These are phyloP conservation scores for Anguilla anguilla DNA, from an alignment of 2,797 vertebrate genomes.

Conservation along the genomic window DNA sequence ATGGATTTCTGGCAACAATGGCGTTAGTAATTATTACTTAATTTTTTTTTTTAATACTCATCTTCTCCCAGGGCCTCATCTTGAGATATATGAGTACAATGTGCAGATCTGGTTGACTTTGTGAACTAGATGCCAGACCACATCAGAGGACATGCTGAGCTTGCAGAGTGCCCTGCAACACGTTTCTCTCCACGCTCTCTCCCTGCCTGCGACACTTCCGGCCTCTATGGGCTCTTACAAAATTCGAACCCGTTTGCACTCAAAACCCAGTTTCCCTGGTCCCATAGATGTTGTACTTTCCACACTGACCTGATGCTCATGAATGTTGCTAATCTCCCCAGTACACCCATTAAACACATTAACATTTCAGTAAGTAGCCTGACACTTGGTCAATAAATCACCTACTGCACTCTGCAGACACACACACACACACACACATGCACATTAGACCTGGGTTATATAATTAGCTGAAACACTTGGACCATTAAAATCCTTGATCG, in stretches of 20 bases:
- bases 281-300: neutral
- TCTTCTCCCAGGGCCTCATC: slow-evolving; percentile 46
- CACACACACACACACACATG: neutral
- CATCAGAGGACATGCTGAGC: slow-evolving; percentile 82
- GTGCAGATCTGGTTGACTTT: slow-evolving; percentile 79
- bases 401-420: neutral
- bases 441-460: neutral
- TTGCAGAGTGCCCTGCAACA: slow-evolving; percentile 73
- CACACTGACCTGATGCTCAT: neutral
- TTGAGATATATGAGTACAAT: slow-evolving; percentile 75
- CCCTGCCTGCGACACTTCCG: slow-evolving; percentile 26
- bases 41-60: slow-evolving; percentile 25
- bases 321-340: neutral
- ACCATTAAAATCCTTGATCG: neutral
- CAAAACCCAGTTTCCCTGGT: slow-evolving; percentile 2
- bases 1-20: slow-evolving; percentile 29
- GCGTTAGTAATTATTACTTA: slow-evolving; percentile 21
- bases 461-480: neutral
- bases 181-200: slow-evolving; percentile 58
- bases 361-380: neutral
- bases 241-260: slow-evolving; percentile 51
- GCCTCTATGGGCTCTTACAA: slow-evolving; percentile 48
- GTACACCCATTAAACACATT: neutral
- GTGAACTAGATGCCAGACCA: slow-evolving; percentile 89
- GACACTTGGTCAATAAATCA: neutral